A percentile compares a stretch with the other conserved stretches of the same genome.
Evolutionary conservation across 2,113 vertebrate species (phyloP).

Genomic region (Corythornis madagascariensis): DNA sequence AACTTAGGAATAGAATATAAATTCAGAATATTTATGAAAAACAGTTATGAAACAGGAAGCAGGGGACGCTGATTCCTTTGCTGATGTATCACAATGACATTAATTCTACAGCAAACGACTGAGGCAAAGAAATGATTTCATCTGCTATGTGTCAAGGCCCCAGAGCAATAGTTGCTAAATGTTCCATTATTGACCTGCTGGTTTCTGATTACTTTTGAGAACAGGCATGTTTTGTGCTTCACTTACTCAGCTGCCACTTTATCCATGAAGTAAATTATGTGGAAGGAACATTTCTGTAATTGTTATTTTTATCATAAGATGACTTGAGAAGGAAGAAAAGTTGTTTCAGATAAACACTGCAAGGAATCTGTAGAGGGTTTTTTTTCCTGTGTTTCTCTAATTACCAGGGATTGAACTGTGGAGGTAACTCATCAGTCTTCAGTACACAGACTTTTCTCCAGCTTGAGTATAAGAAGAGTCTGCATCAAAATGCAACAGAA

Average conservation of each 20-base stretch:
- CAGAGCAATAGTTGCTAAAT: slow-evolving; percentile 36
- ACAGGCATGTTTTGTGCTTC: slow-evolving; percentile 4
- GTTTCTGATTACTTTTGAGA: slow-evolving; percentile 58
- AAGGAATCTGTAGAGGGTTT: background rate
- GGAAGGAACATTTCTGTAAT: slow-evolving; percentile 34
- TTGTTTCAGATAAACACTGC: slow-evolving; percentile 7
- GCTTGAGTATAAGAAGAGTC: background rate
- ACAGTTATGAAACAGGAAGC: background rate
- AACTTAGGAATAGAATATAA: background rate
- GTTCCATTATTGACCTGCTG: slow-evolving; percentile 50
- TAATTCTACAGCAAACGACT: slow-evolving; percentile 34
- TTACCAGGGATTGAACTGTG: background rate
- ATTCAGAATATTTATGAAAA: slow-evolving; percentile 33
- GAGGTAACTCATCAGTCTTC: background rate
- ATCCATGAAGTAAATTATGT: slow-evolving; percentile 28
- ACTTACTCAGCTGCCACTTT: slow-evolving; percentile 9
- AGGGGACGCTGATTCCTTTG: slow-evolving; percentile 20
- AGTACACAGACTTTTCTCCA: background rate
- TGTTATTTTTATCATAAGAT: slow-evolving; percentile 34
- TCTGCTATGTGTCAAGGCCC: slow-evolving; percentile 30
- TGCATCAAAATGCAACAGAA: background rate
- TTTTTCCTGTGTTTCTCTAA: background rate
- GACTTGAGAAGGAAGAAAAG: background rate
- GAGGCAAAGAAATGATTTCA: slow-evolving; percentile 27
- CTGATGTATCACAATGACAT: slow-evolving; percentile 17